Evolutionary conservation across 2,888 invertebrate genomes (phyloP), one percentile per base, ranked within the genome.

Genomic region (Diabrotica balteata): DNA sequence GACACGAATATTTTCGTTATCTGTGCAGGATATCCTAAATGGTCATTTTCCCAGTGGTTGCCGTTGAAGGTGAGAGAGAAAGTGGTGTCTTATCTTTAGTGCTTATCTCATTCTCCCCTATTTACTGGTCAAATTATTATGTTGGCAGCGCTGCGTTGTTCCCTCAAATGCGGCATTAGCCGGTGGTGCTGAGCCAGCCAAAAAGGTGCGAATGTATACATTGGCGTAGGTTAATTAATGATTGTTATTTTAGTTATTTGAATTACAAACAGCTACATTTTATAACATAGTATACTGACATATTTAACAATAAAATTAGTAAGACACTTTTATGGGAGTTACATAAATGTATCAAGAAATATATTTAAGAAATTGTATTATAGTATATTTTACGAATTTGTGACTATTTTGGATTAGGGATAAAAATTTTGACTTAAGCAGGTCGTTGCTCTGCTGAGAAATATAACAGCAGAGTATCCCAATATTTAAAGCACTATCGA

Each of bases 1-100:
- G 72, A 70, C 76, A 73, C 74, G 74, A 75, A 72, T 74, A 71
- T 77, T 76, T 72, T 74, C 70, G 71, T 76, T 77, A 79, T 79
- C 79, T 76, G 73, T 68, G 73, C 80, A 79, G 79, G 80, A 79
- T 80, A 79, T 80, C 79, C 79, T 79, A 79, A 79, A 79, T 79
- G 79, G 77, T 73, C 74, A 75, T 79, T 80, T 80, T 79, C 78
- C 78, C 79, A 79, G 76, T 79, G 76, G 75, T 66, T 71, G 70
- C 71, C 32, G 67, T 68, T 63, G 52, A 59, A 60, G 59, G 57
- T 54, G 57, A 66, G 50, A 63, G 66, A 68, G 69, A 51, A 71
- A 71, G 69, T 69, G 70, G 75, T 72, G 74, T 74, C 64, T 76
- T 72, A 76, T 77, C 77, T 70, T 68, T 11, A 69, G 67, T 69